Evolutionary conservation across 2,797 vertebrate genomes (phyloP), one percentile per base, ranked within the genome.

Genomic region (Cheirogaleus major): DNA sequence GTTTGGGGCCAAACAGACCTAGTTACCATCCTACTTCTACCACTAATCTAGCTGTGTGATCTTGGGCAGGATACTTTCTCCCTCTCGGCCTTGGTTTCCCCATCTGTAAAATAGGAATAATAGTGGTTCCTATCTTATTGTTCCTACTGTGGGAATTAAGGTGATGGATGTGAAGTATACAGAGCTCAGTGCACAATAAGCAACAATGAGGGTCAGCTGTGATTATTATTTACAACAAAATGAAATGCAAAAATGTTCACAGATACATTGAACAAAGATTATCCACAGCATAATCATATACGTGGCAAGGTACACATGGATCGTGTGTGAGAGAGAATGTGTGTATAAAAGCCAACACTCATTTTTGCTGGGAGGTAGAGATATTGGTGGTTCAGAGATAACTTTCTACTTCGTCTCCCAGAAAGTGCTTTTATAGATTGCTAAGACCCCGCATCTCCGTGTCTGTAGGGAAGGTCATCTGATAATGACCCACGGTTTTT

Each of bases 281-380:
- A 3, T 2, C 75, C 10, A 22, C 3, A 41, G 8, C 11, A 11
- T 22, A 23, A 14, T 13, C 35, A 30, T 3, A 9, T 1, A 6
- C 2, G 12, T 18, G 18, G 52, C 23, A 5, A 18, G 4, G 20
- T 5, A 7, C 8, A 25, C 6, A 17, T 4, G 2, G 23, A 27
- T 50, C 1, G 1, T 0, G 0, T 17, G 14, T 2, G 50, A 30
- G 9, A 18, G 13, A 10, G 30, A 35, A n/a, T 2, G 20, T 23
- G 0, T 23, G 2, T 4, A 10, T 27, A 45, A 45, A 50, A 52
- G 27, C 10, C 4, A 67, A 55, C 55, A 10, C 11, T 23, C 0
- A 7, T 32, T 89, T 63, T 69, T 70, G 4, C 73, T 41, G 23
- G n/a, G 30, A 82, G 38, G 15, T 83, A 50, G 75, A 43, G 30